Evolutionary conservation across 2,113 vertebrate species (phyloP), one percentile per base, ranked within the genome.

Genomic region (Poeciliopsis retropinna): DNA sequence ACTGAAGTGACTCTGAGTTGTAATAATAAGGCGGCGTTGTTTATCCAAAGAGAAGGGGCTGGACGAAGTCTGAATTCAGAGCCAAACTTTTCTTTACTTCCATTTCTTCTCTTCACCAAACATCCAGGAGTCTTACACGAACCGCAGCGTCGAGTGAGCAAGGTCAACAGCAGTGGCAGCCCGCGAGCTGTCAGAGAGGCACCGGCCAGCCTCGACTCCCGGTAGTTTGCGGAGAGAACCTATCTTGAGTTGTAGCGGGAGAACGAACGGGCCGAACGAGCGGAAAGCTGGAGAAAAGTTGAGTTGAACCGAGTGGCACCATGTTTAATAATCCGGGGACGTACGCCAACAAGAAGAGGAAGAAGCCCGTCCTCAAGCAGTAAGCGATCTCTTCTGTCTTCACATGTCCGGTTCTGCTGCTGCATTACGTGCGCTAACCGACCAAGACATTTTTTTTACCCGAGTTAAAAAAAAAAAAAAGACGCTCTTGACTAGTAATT

Each of bases 291-390:
- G 28, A 27, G 32, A 13, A 27, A 70, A 64, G 61, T 17, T 19
- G 13, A 37, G n/a, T 5, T 28, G 30, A 51, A 62, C 22, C 67
- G 31, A 57, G 79, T 44, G 83, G 60, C 75, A 91, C 77, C 78
- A 95, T 95, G 94, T 81, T 92, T 84, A 89, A 88, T 31, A 92
- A 89, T 76, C 57, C 87, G 8, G 92, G 89, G 44, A 88, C 80
- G 11, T 95, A 95, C 61, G 94, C 94, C 0, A 89, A 85, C 85
- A 95, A 94, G 90, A 95, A 94, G 87, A 92, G 94, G 86, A 95
- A 95, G 94, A 95, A 95, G 87, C 94, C 94, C 1, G 90, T 89
- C 11, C 90, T 93, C 22, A 95, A 94, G 89, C 91, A 89, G 94
- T 94, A 86, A 91, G 92, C 51, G 6, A 22, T 57, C 25, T 57